Evolutionary conservation across 2,113 vertebrate genomes (phyloP).

Genomic region (Corvus cornix): DNA sequence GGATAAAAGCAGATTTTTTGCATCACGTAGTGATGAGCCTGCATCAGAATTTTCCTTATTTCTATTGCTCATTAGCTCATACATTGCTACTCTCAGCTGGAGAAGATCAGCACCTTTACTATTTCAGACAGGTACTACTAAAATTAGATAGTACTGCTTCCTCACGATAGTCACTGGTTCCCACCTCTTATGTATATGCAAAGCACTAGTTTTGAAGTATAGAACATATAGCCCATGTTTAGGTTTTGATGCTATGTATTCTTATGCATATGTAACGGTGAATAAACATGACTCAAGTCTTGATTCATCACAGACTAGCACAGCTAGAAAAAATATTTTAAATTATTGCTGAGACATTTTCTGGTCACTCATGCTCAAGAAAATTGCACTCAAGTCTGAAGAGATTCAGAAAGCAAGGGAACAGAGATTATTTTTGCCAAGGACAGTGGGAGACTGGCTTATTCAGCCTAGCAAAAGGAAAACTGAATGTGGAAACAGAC

Average conservation of each 20-base stretch:
- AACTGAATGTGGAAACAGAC: background rate
- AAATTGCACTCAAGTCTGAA: background rate
- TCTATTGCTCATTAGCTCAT: background rate
- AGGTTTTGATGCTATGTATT: background rate
- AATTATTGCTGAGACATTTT: background rate
- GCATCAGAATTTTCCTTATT: background rate
- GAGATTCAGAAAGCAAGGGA: background rate
- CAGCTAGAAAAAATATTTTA: background rate
- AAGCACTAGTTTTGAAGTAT: background rate
- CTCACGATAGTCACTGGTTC: background rate
- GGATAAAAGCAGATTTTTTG: constrained; percentile 2
- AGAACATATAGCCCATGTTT: background rate
- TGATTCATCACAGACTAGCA: background rate
- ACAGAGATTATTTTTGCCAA: background rate
- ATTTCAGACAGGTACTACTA: background rate
- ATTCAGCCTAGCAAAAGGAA: background rate
- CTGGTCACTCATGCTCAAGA: background rate
- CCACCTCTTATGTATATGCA: background rate
- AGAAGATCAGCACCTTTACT: background rate
- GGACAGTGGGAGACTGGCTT: background rate
- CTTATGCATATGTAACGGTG: background rate
- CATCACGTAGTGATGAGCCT: background rate
- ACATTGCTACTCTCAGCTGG: background rate
- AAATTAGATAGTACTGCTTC: background rate
- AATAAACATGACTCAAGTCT: background rate